A percentile compares a stretch with the other conserved stretches of the same genome.
These are phyloP conservation scores for Carposina sasakii DNA, from an alignment of 1,140 invertebrate genomes.

Conservation along the genomic window DNA sequence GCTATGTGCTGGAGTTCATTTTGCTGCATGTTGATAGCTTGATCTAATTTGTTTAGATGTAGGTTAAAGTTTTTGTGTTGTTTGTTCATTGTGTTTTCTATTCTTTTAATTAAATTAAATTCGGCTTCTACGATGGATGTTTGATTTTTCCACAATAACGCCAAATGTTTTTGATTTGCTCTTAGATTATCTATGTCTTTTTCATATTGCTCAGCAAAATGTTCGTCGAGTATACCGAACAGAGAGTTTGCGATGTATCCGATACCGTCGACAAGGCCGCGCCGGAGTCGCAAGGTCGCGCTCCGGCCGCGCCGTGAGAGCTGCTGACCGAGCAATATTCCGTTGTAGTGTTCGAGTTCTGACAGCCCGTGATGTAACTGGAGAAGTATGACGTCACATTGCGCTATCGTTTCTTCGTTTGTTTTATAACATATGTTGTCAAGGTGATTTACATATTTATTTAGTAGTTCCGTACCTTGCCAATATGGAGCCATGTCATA, in stretches of 20 bases:
- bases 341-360: constrained; percentile 21
- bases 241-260: constrained; percentile 21
- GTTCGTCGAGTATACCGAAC: constrained; percentile 13
- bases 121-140: constrained; percentile 10
- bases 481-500: constrained; percentile 26
- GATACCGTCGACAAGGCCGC: constrained; percentile 24
- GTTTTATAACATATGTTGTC: neutral
- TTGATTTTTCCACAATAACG: constrained; percentile 12
- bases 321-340: constrained; percentile 10
- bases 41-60: neutral
- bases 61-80: constrained; percentile 13
- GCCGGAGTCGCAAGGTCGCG: too few species aligned
- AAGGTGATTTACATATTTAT: constrained; percentile 7
- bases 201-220: constrained; percentile 15
- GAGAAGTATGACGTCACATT: constrained; percentile 8
- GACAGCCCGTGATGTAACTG: constrained; percentile 20
- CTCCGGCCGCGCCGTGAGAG: neutral
- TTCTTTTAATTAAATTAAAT: constrained; percentile 12
- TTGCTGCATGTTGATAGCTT: neutral
- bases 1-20: constrained; percentile 10
- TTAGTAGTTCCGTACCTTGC: constrained; percentile 7
- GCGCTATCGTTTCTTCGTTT: constrained; percentile 2
- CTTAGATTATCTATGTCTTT: constrained; percentile 7
- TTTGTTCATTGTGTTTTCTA: constrained; percentile 9
- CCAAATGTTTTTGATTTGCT: constrained; percentile 15